A percentile compares a stretch with the other conserved stretches of the same genome.
Evolutionary conservation across 2,888 invertebrate genomes (phyloP).

Genomic region (Acrocera orbiculus): DNA sequence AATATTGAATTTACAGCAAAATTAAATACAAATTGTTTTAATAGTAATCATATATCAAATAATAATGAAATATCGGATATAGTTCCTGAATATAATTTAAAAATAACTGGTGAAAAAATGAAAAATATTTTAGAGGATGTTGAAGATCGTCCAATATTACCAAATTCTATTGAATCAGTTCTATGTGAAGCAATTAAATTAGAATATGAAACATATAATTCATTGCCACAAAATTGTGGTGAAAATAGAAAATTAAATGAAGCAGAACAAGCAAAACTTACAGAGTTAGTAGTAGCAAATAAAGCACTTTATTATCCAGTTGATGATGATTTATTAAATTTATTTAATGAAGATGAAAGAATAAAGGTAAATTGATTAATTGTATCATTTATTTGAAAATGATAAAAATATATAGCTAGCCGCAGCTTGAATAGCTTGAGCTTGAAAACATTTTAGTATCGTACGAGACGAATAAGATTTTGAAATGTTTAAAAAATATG

Average conservation of each 20-base stretch:
- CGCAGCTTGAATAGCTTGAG: no score
- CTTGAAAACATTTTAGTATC: no score
- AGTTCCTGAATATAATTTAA: no score
- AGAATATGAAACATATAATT: conserved; percentile 59
- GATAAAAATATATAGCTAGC: no score
- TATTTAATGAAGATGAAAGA: conserved; percentile 46
- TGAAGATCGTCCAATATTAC: conserved; percentile 35
- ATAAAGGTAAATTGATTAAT: conserved; percentile 40
- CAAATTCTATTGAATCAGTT: conserved; percentile 65
- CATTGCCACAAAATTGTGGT: conserved; percentile 39
- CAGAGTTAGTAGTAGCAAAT: conserved; percentile 70
- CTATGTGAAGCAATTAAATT: conserved; percentile 70
- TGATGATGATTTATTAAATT: conserved; percentile 58
- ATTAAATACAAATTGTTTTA: background rate
- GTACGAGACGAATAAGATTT: no score
- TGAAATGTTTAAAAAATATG: no score
- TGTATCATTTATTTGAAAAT: no score
- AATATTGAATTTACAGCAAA: background rate
- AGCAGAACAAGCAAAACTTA: conserved; percentile 66
- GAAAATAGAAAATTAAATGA: conserved; percentile 41
- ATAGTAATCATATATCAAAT: no score
- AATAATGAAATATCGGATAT: no score
- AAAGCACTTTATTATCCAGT: conserved; percentile 69
- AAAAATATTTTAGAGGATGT: conserved; percentile 14
- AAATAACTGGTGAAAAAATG: conserved; percentile 15